Base-by-base conservation (phyloP, 2,888 invertebrate species). In the Piscicola geometra region DNA sequence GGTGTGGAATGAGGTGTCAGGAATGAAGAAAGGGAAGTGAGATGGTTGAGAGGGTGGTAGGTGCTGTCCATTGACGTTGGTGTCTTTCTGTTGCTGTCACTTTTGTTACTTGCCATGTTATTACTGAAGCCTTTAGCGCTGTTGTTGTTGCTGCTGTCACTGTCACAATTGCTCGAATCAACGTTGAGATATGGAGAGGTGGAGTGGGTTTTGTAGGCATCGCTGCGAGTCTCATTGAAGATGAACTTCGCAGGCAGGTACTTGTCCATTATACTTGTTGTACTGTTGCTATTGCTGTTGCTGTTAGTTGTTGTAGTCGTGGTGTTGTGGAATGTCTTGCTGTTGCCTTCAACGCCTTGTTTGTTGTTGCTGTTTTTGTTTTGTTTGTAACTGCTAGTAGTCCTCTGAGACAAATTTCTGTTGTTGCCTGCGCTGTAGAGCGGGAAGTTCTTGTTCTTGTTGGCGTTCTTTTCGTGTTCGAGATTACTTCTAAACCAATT, bases 401-500 rank as follows among this genome's bases (percentile, higher is more conserved):
- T 15, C 5, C 25, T 56, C 25, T 56, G 21, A n/a, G 60, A 25
- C n/a, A n/a, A 56, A 25, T 9, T 56, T 15, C 41, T 41, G 21
- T 9, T 9, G 5, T 3, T 21, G 60, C 15, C n/a, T 18, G 60
- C 9, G 25, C n/a, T 56, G 60, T 56, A 56, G 41, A 15, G 5
- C n/a, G 60, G 60, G 25, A 15, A 56, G 3, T 9, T 5, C 60
- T 56, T 56, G 60, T 21, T 56, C 25, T 56, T 56, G 9, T 5
- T n/a, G 15, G n/a, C n/a, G 3, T 56, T 5, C 25, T 56, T 56
- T 56, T 56, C 60, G n/a, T 56, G 60, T n/a, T 56, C 60, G 15
- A 56, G 5, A 56, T 56, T 56, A 5, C n/a, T 56, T 56, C 60
- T 56, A 64, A 73, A 73, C 25, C 52, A 35, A 12, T 47, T 73